Percentiles rank a stretch among this genome's conserved stretches.
Conservation (phyloP, 2,113 vertebrate genomes). For the Macroglossus sobrinus region DNA sequence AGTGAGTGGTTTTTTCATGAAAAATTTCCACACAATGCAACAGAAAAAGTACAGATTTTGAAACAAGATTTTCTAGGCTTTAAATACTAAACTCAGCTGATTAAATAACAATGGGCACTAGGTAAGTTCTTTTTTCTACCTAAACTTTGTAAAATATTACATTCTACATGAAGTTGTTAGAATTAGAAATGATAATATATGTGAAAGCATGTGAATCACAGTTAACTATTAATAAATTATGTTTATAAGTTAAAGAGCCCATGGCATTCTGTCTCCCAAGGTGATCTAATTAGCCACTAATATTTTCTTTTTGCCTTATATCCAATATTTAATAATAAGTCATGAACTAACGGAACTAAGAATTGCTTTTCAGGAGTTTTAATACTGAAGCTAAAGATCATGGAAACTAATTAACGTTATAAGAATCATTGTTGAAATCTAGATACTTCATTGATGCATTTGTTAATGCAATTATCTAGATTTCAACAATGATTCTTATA, state of each 20-base stretch:
- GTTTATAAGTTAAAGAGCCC: not conserved
- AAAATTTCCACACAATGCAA: not conserved
- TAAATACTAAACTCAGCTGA: not conserved
- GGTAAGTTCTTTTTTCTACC: not conserved
- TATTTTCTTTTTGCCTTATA: not conserved
- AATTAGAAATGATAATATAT: not conserved
- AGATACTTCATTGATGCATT: not conserved
- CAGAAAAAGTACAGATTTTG: not conserved
- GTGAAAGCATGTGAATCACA: not conserved
- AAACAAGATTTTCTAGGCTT: not conserved
- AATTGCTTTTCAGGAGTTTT: not conserved
- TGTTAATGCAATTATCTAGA: not conserved
- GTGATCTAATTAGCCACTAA: not conserved
- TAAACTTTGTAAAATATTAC: not conserved
- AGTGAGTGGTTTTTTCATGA: not conserved
- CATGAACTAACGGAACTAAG: not conserved
- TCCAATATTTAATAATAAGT: conserved; percentile 12
- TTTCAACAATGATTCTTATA: not conserved
- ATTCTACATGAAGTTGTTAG: not conserved
- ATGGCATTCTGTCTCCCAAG: not conserved
- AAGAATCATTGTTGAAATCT: not conserved
- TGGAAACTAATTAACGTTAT: not conserved
- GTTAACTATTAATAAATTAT: conserved; percentile 10
- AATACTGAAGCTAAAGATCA: not conserved
- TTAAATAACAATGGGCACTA: not conserved